A percentile compares a stretch with the other conserved stretches of the same genome.
phyloP scores from a whole-genome alignment of 2,888 invertebrate species.

The Dastarcus helophoroides region DNA sequence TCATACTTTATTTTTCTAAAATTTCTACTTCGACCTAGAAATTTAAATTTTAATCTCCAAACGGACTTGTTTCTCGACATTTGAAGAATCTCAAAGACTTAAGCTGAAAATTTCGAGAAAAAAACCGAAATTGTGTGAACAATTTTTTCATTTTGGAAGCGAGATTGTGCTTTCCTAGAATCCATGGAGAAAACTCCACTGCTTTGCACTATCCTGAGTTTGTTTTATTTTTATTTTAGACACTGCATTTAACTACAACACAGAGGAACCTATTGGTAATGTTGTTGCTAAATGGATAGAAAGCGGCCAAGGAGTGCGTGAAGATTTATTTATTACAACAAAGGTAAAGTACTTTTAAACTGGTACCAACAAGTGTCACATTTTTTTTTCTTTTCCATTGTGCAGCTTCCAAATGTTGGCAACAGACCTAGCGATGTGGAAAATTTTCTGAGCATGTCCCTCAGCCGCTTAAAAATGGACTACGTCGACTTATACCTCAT shows the following conservation, averaged over 20 bases:
- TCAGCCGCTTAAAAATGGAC: slow-evolving; percentile 49
- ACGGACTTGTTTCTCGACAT: too few relatives aligned
- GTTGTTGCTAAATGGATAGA: slow-evolving; percentile 55
- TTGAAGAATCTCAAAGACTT: too few relatives aligned
- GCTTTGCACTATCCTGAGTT: slow-evolving; percentile 2
- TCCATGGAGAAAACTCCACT: neutral
- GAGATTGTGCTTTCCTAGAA: too few relatives aligned
- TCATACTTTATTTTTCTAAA: too few relatives aligned
- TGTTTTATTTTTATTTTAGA: slow-evolving; percentile 40
- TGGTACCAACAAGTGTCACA: slow-evolving; percentile 13
- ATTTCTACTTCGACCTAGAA: too few relatives aligned
- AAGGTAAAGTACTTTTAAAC: slow-evolving; percentile 39
- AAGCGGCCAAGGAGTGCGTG: slow-evolving; percentile 50
- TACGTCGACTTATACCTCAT: slow-evolving; percentile 71
- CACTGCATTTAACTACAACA: slow-evolving; percentile 69
- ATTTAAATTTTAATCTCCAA: too few relatives aligned
- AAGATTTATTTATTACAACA: slow-evolving; percentile 69
- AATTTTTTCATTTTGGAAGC: too few relatives aligned
- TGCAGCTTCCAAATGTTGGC: slow-evolving; percentile 59
- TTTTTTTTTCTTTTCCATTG: too few relatives aligned
- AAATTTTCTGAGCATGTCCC: slow-evolving; percentile 51
- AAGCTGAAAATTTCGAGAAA: too few relatives aligned
- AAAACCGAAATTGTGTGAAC: too few relatives aligned
- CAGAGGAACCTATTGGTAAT: slow-evolving; percentile 62
- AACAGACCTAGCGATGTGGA: slow-evolving; percentile 56